phyloP scores from a whole-genome alignment of 2,888 invertebrate species.

The Cosmorhoe ocellata region DNA sequence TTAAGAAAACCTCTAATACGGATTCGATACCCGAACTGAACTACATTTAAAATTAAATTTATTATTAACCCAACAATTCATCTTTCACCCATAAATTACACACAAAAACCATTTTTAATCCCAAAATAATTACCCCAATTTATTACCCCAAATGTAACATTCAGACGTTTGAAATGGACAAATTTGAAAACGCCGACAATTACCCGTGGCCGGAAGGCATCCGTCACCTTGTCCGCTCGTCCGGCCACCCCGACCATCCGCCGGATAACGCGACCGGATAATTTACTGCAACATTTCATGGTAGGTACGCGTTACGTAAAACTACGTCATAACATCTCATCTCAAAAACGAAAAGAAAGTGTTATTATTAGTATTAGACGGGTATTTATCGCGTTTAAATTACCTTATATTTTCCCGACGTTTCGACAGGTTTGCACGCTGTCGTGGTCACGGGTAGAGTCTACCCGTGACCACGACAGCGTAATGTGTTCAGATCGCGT shows the following conservation, averaged over 20 bases:
- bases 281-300: constrained; percentile 45
- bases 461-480: no score
- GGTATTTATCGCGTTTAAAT: no score
- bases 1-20: no score
- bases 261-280: constrained; percentile 49
- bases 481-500: no score
- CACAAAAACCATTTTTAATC: constrained; percentile 19
- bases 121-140: constrained; percentile 34
- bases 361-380: no score
- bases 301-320: background rate
- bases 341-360: background rate
- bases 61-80: background rate
- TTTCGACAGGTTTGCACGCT: no score
- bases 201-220: constrained; percentile 51
- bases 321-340: background rate
- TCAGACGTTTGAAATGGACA: constrained; percentile 41
- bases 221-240: constrained; percentile 46
- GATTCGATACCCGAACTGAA: no score
- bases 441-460: no score
- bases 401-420: no score
- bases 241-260: constrained; percentile 47
- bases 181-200: constrained; percentile 51
- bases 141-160: constrained; percentile 31
- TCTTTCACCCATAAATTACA: constrained; percentile 31
- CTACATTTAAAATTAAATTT: background rate